Conservation (phyloP, 2,888 invertebrate species). For the Polydrusus tereticollis region DNA sequence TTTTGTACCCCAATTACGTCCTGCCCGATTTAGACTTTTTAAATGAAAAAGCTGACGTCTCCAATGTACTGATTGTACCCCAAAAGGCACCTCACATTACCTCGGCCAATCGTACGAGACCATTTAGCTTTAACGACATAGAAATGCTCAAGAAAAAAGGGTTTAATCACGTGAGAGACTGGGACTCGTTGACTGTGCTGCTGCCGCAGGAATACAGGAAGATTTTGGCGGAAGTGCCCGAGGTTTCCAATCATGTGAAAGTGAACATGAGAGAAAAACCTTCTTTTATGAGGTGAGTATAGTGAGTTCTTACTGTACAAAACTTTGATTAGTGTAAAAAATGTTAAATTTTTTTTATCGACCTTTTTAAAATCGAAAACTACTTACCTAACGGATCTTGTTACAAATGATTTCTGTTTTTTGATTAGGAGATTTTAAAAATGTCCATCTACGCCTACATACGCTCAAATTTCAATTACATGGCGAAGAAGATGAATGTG, state of each 20-base stretch:
- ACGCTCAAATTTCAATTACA: too few relatives aligned
- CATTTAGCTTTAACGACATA: constrained; percentile 86
- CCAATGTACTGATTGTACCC: constrained; percentile 82
- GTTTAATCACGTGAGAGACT: constrained; percentile 89
- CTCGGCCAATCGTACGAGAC: constrained; percentile 69
- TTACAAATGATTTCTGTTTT: too few relatives aligned
- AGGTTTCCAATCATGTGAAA: constrained; percentile 77
- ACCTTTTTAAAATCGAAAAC: too few relatives aligned
- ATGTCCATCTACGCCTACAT: too few relatives aligned
- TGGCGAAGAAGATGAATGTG: too few relatives aligned
- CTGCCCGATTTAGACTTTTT: constrained; percentile 91
- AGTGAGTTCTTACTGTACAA: too few relatives aligned
- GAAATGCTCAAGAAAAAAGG: constrained; percentile 86
- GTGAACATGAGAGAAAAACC: constrained; percentile 70
- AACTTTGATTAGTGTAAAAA: too few relatives aligned
- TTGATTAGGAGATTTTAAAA: too few relatives aligned
- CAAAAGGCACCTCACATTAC: constrained; percentile 70
- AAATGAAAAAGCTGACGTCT: constrained; percentile 65
- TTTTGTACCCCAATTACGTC: constrained; percentile 92
- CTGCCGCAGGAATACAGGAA: constrained; percentile 87
- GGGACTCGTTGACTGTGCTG: constrained; percentile 92
- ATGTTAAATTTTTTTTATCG: too few relatives aligned
- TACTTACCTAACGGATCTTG: too few relatives aligned
- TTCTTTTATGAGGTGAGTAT: constrained; percentile 68
- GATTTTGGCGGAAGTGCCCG: constrained; percentile 84